phyloP scores from a whole-genome alignment of 2,797 vertebrate genomes.

The Trichosurus vulpecula region DNA sequence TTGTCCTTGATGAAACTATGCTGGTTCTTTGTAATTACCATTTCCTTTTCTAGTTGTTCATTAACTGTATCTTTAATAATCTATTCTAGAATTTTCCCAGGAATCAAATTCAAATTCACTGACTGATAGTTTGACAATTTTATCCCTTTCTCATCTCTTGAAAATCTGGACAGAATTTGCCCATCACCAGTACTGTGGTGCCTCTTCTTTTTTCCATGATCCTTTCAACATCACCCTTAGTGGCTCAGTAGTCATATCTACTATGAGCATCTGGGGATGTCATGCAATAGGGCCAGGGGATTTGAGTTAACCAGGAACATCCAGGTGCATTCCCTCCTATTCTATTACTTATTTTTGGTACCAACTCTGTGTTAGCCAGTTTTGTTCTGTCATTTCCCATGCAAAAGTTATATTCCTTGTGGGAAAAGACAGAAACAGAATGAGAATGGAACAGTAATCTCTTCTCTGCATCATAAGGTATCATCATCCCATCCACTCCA shows the following conservation, averaged over 20 bases:
- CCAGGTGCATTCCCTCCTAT: neutral
- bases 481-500: neutral
- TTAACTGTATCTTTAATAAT: neutral
- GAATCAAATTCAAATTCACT: neutral
- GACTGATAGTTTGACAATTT: neutral
- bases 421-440: neutral
- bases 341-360: neutral
- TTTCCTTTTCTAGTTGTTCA: neutral
- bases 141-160: neutral
- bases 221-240: neutral
- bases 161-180: neutral
- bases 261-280: neutral
- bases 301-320: neutral
- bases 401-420: neutral
- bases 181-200: neutral
- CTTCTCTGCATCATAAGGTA: neutral
- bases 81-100: neutral
- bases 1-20: neutral
- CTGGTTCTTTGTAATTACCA: neutral
- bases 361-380: neutral
- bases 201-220: neutral
- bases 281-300: neutral
- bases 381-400: neutral
- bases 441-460: neutral
- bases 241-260: neutral